Base-by-base conservation (phyloP, 2,888 invertebrate genomes). In the Ectobius pallidus region DNA sequence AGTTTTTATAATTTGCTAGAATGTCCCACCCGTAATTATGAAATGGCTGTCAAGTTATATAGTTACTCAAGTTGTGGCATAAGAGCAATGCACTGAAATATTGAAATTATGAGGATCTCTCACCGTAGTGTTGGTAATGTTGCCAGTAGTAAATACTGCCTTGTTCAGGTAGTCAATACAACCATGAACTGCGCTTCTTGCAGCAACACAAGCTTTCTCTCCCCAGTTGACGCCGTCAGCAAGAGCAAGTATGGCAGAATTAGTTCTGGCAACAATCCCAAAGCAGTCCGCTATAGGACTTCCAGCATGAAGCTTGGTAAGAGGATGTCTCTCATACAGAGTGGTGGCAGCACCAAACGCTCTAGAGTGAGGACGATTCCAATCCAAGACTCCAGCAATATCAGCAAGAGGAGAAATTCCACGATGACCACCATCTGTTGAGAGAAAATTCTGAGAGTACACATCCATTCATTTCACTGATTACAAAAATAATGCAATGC, bases 221-320 rank as follows among this genome's bases (percentile, higher is more conserved):
- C 95, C 95, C 95, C 95, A 96, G 83, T 96, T 95, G 1, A 95
- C 95, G 27, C 95, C 95, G 84, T 95, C 95, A 2, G 95, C 95
- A 72, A 96, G 86, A 16, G 92, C 91, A 81, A 95, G 85, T 72
- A 94, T 86, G 18, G 92, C 91, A 75, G 90, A 91, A 84, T 94
- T 92, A n/a, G 86, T 86, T 67, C 90, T 84, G 3, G 88, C 87
- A 44, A 90, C 90, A 74, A 95, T 85, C 0, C 92, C 95, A 84
- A 92, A 95, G 78, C 94, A 92, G 84, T 95, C 95, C 18, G 95
- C 95, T 76, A 95, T 92, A 0, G 95, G 95, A 81, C 92, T 92
- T 1, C 94, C 94, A 84, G 89, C 87, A 77, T 86, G 84, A 73
- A 85, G 83, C 76, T 90, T 89, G 71, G 91, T 93, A 61, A 92